Evolutionary conservation across 30 jellyfish, hydroid and myxozoan species (phyloP).

Genomic region (Nemopilema nomurai): DNA sequence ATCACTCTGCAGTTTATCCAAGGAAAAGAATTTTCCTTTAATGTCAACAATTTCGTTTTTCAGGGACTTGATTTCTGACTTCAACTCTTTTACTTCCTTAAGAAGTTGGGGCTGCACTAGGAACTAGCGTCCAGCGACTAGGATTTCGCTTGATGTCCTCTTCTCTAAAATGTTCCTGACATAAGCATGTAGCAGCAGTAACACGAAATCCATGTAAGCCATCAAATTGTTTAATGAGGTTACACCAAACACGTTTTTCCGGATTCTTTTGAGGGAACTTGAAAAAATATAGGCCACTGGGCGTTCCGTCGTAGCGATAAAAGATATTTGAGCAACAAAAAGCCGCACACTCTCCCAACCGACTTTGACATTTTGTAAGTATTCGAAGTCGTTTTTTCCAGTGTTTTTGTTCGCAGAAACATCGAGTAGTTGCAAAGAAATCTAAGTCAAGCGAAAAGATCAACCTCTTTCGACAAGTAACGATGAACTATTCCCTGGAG

Average conservation of each 20-base stretch:
- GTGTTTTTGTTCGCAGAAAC: background rate
- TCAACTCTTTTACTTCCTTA: background rate
- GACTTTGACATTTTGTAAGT: constrained; percentile 14
- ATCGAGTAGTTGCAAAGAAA: constrained; percentile 14
- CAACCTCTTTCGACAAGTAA: constrained; percentile 19
- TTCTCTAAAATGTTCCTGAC: constrained; percentile 24
- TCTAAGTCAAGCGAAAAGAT: constrained; percentile 11
- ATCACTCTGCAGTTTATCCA: background rate
- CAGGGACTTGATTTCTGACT: background rate
- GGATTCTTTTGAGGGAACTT: constrained; percentile 19
- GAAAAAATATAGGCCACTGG: constrained; percentile 10
- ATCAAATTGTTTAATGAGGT: constrained; percentile 10
- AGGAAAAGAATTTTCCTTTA: background rate
- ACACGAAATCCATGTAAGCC: constrained; percentile 20
- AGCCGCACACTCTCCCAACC: constrained; percentile 32
- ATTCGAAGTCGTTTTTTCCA: constrained; percentile 12
- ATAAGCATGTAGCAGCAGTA: constrained; percentile 20
- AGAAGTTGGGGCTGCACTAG: too few species aligned
- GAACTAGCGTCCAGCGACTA: too few species aligned
- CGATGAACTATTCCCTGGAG: constrained; percentile 8
- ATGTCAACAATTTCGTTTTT: background rate
- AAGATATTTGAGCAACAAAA: constrained; percentile 14
- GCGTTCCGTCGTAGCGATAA: constrained; percentile 11
- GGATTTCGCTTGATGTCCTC: constrained; percentile 18
- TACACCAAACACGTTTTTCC: constrained; percentile 21